Base-by-base conservation (phyloP, 2,888 invertebrate genomes). In the Ganaspis brasiliensis region DNA sequence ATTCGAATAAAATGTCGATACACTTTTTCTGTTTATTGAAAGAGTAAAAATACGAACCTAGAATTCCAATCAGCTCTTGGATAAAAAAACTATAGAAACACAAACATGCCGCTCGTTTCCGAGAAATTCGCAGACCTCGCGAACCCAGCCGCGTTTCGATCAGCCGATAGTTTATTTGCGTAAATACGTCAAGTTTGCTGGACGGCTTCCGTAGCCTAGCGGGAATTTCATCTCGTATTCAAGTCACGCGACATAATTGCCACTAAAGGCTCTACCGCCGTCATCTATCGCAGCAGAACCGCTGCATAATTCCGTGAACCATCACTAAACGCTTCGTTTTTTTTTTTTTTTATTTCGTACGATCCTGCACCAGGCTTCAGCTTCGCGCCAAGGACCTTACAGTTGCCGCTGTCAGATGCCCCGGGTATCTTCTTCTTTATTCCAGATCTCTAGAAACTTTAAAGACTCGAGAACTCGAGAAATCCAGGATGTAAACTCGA, bases 181-280 rank as follows among this genome's bases (percentile, higher is more conserved):
- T 67, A 67, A 67, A 67, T 67, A 67, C 67, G 67, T 49, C 67
- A 67, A 67, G 67, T 67, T 40, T 67, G n/a, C 26, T 24, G 67
- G 45, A 67, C 45, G 67, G 67, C 67, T 67, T 67, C 67, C 67
- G 67, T 45, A 45, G 67, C n/a, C 45, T 67, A 79, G 76, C 81
- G 79, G 73, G 76, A 81, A 78, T 79, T 81, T 81, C 72, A 81
- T 81, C 81, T 76, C 72, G 56, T 56, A 76, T 78, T 77, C 79
- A 77, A 79, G 77, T 77, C 79, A 73, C 71, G 56, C 49, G 74
- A 57, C 77, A 81, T 79, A 81, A 77, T 81, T 77, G 76, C 77
- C 81, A 76, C 77, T 75, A 56, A 52, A 56, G 72, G 56, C 52
- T 49, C 56, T 72, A 72, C 56, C 52, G 72, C 52, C 72, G 72